Conservation (phyloP, 2,113 vertebrate genomes). For the Verasper variegatus region DNA sequence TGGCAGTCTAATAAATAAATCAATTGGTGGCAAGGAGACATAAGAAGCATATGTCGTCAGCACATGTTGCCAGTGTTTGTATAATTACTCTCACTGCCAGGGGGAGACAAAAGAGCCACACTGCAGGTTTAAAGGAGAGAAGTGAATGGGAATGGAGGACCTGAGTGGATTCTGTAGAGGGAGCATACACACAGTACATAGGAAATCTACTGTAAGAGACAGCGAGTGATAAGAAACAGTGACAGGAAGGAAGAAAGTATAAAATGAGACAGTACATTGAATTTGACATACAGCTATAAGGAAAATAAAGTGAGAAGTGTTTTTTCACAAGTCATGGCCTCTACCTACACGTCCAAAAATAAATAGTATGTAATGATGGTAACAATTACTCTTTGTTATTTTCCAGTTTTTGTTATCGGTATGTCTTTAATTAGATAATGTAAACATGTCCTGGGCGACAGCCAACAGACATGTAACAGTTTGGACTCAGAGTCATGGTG, state of each 20-base stretch:
- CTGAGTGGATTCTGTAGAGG: conserved; percentile 54
- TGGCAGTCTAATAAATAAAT: neutral
- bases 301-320: neutral
- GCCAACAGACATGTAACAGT: conserved; percentile 10
- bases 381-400: neutral
- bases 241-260: conserved; percentile 27
- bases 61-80: neutral
- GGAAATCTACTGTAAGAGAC: conserved; percentile 41
- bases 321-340: neutral
- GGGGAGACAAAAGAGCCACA: too few species aligned
- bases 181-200: conserved; percentile 41
- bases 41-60: neutral
- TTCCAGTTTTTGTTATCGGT: neutral
- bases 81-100: neutral
- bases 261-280: conserved; percentile 4
- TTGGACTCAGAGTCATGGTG: conserved; percentile 6
- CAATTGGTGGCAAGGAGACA: neutral
- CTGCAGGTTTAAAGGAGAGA: neutral
- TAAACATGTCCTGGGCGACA: neutral
- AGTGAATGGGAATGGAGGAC: neutral
- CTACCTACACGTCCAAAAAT: neutral
- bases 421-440: neutral
- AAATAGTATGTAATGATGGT: neutral
- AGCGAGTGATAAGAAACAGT: conserved; percentile 40
- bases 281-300: neutral